These are phyloP conservation scores for Rhamnusium bicolor DNA, from an alignment of 2,888 invertebrate species.

Conservation along the genomic window DNA sequence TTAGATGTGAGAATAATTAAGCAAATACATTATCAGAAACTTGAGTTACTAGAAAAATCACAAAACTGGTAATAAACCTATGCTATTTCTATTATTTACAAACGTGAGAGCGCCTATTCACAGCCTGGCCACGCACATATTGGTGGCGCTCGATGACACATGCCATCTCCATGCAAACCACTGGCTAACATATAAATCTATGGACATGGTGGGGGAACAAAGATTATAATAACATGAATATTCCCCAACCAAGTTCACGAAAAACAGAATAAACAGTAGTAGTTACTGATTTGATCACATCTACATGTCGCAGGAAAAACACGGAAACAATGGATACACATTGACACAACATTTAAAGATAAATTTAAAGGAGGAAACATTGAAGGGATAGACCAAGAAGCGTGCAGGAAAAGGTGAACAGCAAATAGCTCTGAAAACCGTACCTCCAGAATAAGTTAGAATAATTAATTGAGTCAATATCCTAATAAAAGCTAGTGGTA, in stretches of 20 bases:
- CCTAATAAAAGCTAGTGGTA: constrained; percentile 11
- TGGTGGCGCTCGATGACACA: constrained; percentile 61
- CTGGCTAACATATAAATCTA: constrained; percentile 61
- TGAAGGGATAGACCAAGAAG: constrained; percentile 58
- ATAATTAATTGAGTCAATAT: constrained; percentile 26
- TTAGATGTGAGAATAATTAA: background rate
- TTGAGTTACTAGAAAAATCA: constrained; percentile 31
- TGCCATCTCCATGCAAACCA: constrained; percentile 66
- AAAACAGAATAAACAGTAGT: constrained; percentile 22
- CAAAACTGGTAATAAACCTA: constrained; percentile 33
- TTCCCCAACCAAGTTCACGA: constrained; percentile 39
- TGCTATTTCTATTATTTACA: constrained; percentile 50
- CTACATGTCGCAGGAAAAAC: constrained; percentile 51
- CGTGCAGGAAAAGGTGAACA: constrained; percentile 62
- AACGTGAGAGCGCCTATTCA: constrained; percentile 72
- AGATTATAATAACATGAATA: constrained; percentile 37
- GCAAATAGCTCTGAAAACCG: constrained; percentile 47
- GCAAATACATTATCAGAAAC: constrained; percentile 37
- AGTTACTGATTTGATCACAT: constrained; percentile 34
- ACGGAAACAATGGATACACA: constrained; percentile 41
- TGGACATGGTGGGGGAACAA: constrained; percentile 20
- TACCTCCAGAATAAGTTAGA: constrained; percentile 22
- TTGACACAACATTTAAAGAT: constrained; percentile 45
- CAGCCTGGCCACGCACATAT: constrained; percentile 80
- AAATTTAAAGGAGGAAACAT: constrained; percentile 44